A percentile compares a stretch with the other conserved stretches of the same genome.
Evolutionary conservation across 2,888 invertebrate genomes (phyloP).

Genomic region (Aspidiotus destructor): DNA sequence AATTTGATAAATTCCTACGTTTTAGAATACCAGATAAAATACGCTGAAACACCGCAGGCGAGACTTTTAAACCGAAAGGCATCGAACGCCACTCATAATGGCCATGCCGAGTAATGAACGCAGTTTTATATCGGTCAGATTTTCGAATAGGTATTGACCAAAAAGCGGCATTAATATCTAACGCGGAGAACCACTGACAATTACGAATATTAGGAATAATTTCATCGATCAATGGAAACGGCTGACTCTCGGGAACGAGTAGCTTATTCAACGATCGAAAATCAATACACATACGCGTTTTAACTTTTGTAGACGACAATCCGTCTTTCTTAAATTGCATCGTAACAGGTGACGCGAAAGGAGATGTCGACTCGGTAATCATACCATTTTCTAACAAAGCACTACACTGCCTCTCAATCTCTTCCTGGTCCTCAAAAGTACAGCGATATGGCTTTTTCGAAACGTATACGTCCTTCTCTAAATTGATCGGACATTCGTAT

Average conservation of each 20-base stretch:
- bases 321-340: slow-evolving; percentile 21
- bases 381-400: slow-evolving; percentile 16
- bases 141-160: slow-evolving; percentile 38
- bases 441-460: slow-evolving; percentile 29
- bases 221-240: slow-evolving; percentile 18
- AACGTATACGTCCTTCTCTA: neutral
- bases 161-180: slow-evolving; percentile 42
- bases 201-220: slow-evolving; percentile 36
- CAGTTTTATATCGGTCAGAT: slow-evolving; percentile 21
- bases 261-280: slow-evolving; percentile 21
- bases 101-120: slow-evolving; percentile 21
- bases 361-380: slow-evolving; percentile 21
- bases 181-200: slow-evolving; percentile 39
- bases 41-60: slow-evolving; percentile 7
- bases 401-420: slow-evolving; percentile 23
- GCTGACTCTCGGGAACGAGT: slow-evolving; percentile 19
- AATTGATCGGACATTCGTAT: slow-evolving; percentile 3
- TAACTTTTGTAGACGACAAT: slow-evolving; percentile 8
- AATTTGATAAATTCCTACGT: neutral
- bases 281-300: slow-evolving; percentile 18
- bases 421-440: slow-evolving; percentile 16
- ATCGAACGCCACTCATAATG: slow-evolving; percentile 13
- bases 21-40: neutral
- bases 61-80: slow-evolving; percentile 25
- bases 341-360: slow-evolving; percentile 26